Base-by-base conservation (phyloP, 1,140 invertebrate genomes). In the Apis florea region DNA sequence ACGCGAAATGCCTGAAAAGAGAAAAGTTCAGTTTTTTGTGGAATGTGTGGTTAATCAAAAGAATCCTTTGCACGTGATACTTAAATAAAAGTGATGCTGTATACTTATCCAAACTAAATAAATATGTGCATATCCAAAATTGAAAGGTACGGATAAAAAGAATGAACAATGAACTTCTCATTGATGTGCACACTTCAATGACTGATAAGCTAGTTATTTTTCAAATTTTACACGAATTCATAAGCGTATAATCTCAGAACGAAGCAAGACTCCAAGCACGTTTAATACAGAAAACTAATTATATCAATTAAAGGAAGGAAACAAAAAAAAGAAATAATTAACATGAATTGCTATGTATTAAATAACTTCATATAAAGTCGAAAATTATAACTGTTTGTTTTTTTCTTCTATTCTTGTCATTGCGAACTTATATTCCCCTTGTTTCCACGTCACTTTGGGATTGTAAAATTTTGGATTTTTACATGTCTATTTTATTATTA, bases 231-330 rank as follows among this genome's bases (percentile, higher is more conserved):
- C 56, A 71, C 47, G 26, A 68, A 68, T 54, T 69, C 21, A n/a
- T 8, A 40, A 73, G 61, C 21, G 58, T 63, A 56, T 74, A 58
- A 58, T 61, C 70, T 66, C 47, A 83, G 73, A 87, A 83, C 82
- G 72, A 85, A 83, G 84, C 80, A 86, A 86, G 84, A 86, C 85
- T 86, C 85, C 58, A 47, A 40, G 71, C 71, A 40, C 71, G 54
- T 75, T 47, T 58, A 67, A 81, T 54, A 64, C 49, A 53, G 31
- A 72, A 13, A 63, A 26, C 26, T 21, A 59, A 51, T 59, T 56
- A 9, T 49, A 67, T 67, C 47, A 40, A 67, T 67, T 67, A 26
- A 26, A 13, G 31, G 5, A 40, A 26, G 21, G 13, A 75, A 56
- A 21, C 21, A 68, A n/a, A 31, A 53, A 21, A 21, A 64, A 19